Base-by-base conservation (phyloP, 2,888 invertebrate species). In the Hanleya hanleyi region DNA sequence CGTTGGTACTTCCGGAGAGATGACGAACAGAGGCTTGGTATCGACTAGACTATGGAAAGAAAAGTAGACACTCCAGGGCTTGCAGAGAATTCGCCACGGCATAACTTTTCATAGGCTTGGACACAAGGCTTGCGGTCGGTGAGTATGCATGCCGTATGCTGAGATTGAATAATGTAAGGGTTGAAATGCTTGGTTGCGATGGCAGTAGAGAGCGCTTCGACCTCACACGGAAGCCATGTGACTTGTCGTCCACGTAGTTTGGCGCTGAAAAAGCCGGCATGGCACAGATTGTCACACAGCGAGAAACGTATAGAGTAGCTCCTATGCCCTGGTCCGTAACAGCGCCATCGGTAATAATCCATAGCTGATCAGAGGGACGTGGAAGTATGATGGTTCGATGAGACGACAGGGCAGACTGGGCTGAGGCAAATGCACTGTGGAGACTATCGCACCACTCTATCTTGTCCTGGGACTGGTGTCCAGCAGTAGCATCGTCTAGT, bases 71-170 rank as follows among this genome's bases (percentile, higher is more conserved):
- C 76, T 2, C 78, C 49, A 0, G 80, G 76, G 49, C 79, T 82
- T 12, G 37, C 64, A 26, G 79, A 15, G 74, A 81, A 81, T 50
- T 80, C 77, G 18, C 81, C 80, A 12, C 79, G 69, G 51, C 76
- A 64, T 18, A 79, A 64, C 35, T 80, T 82, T 12, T 75, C 76
- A 41, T 76, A 71, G 1, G 81, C 78, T 47, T 82, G 79, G 1
- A 81, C 81, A 73, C 81, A 83, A 18, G 78, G 78, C 36, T 77
- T 47, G 57, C 80, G 78, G 70, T 81, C 81, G 0, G 79, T 81
- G 0, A 82, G 68, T 15, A 81, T 71, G 29, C 70, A 80, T n/a
- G 75, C 61, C 6, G 36, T 61, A 18, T 69, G 64, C 3, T 62
- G 37, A 18, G 79, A 80, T 57, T 82, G 81, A 22, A 82, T 74